Percentiles rank a stretch among this genome's conserved stretches.
These are phyloP conservation scores for Drosophila tristis DNA, from an alignment of 1,140 invertebrate genomes.

Conservation along the genomic window DNA sequence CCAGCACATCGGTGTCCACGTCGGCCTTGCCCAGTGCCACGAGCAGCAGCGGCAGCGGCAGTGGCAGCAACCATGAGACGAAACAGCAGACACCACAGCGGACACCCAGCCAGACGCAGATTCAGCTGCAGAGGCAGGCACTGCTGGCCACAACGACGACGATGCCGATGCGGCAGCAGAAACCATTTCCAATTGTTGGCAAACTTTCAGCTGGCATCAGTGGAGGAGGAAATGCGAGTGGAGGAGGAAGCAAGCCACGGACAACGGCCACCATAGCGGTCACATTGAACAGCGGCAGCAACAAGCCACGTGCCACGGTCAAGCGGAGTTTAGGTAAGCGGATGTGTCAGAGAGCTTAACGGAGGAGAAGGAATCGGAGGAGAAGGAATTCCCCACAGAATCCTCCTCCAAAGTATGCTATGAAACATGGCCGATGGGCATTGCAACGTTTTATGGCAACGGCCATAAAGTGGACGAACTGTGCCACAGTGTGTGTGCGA, in stretches of 20 bases:
- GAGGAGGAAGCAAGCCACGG: slow-evolving; percentile 47
- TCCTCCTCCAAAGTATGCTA: slow-evolving; percentile 16
- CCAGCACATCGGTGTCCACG: slow-evolving; percentile 70
- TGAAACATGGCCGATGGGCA: slow-evolving; percentile 37
- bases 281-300: slow-evolving; percentile 69
- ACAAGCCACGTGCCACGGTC: slow-evolving; percentile 76
- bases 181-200: slow-evolving; percentile 50
- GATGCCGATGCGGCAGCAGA: slow-evolving; percentile 42
- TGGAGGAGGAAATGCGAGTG: too few relatives aligned
- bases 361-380: not conserved
- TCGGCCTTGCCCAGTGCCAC: slow-evolving; percentile 67
- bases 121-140: slow-evolving; percentile 11
- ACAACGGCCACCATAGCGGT: slow-evolving; percentile 75
- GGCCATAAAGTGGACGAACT: slow-evolving; percentile 46
- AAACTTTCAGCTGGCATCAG: slow-evolving; percentile 23
- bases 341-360: not conserved
- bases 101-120: slow-evolving; percentile 6
- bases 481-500: not conserved
- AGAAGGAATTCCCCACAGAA: not conserved
- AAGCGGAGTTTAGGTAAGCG: slow-evolving; percentile 78
- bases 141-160: slow-evolving; percentile 8
- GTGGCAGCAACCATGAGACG: slow-evolving; percentile 28
- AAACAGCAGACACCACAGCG: too few relatives aligned
- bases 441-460: slow-evolving; percentile 47
- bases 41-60: not conserved